phyloP scores from a whole-genome alignment of 2,888 invertebrate species.

The Campoplex capitator region DNA sequence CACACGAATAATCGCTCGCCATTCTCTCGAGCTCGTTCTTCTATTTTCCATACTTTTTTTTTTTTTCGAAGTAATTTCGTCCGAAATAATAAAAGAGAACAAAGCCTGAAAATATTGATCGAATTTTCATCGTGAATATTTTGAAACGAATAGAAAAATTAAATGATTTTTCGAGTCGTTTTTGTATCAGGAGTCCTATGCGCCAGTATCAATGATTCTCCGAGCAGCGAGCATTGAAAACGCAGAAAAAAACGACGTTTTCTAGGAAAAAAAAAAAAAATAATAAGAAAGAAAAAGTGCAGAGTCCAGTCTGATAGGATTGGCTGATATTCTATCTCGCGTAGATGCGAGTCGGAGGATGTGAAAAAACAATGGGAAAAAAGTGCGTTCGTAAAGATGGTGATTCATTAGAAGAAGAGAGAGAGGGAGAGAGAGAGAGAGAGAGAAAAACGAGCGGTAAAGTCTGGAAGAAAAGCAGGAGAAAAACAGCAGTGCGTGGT shows the following conservation, averaged over 20 bases:
- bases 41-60: neutral
- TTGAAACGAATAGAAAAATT: neutral
- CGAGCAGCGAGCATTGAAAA: neutral
- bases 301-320: neutral
- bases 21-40: neutral
- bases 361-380: conserved; percentile 4
- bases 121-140: neutral
- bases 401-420: conserved; percentile 2
- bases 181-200: neutral
- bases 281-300: neutral
- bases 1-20: neutral
- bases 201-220: neutral
- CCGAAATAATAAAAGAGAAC: neutral
- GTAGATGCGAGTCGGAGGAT: neutral
- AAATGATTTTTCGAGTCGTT: neutral
- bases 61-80: neutral
- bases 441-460: conserved; percentile 8
- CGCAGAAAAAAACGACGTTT: neutral
- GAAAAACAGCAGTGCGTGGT: conserved; percentile 12
- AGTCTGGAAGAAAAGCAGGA: conserved; percentile 23
- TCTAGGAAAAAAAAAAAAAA: neutral
- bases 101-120: neutral
- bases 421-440: neutral
- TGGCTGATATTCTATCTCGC: neutral
- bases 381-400: conserved; percentile 5